Evolutionary conservation across 2,797 vertebrate genomes (phyloP).

Genomic region (Hydrolagus colliei): DNA sequence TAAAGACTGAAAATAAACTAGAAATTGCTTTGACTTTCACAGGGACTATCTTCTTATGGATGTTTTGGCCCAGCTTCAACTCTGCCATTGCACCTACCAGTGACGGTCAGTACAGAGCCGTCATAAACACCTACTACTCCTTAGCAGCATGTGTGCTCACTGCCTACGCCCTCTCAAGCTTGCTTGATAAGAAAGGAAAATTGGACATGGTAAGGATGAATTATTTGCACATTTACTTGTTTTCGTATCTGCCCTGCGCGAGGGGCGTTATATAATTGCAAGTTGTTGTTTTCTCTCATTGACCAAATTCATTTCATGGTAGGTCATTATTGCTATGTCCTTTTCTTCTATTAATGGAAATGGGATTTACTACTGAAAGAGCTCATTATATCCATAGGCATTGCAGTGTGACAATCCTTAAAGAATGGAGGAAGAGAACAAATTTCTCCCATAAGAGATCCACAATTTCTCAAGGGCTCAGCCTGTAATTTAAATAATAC

Average conservation of each 20-base stretch:
- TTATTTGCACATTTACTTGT: background rate
- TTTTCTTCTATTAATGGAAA: background rate
- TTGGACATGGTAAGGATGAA: conserved; percentile 77
- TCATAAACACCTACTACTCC: conserved; percentile 86
- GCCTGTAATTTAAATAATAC: no score
- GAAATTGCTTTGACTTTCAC: conserved; percentile 27
- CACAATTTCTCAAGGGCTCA: no score
- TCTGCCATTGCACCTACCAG: conserved; percentile 65
- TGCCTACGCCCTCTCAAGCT: conserved; percentile 79
- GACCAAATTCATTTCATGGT: background rate
- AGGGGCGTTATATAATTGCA: no score
- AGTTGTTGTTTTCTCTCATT: background rate
- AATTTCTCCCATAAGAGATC: no score
- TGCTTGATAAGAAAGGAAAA: conserved; percentile 76
- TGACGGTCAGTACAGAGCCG: conserved; percentile 56
- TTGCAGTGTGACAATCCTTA: no score
- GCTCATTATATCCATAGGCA: background rate
- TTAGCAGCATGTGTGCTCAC: conserved; percentile 73
- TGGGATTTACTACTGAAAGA: background rate
- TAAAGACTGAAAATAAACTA: background rate
- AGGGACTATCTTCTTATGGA: conserved; percentile 91
- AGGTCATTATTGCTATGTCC: background rate
- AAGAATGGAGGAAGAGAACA: no score
- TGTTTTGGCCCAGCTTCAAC: conserved; percentile 98
- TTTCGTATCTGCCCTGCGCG: no score